phyloP scores from a whole-genome alignment of 2,888 invertebrate species.

The Andrena camellia region DNA sequence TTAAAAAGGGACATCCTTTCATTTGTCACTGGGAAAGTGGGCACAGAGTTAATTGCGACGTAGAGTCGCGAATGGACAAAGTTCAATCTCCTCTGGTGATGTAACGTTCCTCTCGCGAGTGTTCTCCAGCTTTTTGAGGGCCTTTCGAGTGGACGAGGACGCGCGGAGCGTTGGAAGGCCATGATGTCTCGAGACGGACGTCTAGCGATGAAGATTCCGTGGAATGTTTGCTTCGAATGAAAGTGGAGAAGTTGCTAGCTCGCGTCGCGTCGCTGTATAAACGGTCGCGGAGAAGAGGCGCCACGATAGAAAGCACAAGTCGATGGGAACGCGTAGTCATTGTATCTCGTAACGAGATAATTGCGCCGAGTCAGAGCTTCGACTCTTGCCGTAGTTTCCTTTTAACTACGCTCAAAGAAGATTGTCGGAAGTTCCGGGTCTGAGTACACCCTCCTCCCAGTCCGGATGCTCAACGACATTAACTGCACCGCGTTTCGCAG shows the following conservation, averaged over 20 bases:
- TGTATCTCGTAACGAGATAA: constrained; percentile 50
- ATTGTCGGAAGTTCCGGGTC: constrained; percentile 25
- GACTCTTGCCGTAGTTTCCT: constrained; percentile 19
- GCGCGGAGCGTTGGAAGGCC: no score
- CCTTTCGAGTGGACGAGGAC: not conserved
- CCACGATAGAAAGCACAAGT: not conserved
- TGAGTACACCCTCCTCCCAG: constrained; percentile 32
- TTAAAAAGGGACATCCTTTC: not conserved
- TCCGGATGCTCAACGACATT: constrained; percentile 54
- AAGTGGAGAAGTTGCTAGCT: not conserved
- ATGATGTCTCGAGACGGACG: no score
- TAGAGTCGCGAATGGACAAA: not conserved
- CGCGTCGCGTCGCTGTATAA: not conserved
- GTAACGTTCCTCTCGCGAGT: not conserved
- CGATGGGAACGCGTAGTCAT: constrained; percentile 32
- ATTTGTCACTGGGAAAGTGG: not conserved
- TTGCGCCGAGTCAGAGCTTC: constrained; percentile 10
- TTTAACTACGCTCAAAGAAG: constrained; percentile 35
- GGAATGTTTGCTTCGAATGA: not conserved
- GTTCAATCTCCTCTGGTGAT: constrained; percentile 4
- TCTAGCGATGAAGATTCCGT: not conserved
- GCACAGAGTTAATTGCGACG: not conserved
- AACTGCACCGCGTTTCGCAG: constrained; percentile 25
- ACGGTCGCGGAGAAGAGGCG: not conserved
- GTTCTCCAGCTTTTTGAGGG: not conserved